Evolutionary conservation across 92 coral and sea anemone genomes (phyloP).

Genomic region (Epizoanthus ramosus): DNA sequence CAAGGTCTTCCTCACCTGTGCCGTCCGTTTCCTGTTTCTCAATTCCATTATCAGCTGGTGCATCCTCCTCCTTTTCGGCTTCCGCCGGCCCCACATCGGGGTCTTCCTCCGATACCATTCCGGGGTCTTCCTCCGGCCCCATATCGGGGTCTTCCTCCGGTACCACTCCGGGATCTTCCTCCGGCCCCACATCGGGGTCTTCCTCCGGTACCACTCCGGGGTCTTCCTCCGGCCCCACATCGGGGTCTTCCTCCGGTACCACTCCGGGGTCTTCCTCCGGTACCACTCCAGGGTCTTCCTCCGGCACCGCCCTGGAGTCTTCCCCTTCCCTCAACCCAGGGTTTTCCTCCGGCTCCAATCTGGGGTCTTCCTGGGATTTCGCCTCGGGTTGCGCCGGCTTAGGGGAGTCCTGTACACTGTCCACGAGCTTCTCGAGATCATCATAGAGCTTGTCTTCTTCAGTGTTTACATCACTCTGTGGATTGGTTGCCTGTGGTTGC

Average conservation of each 20-base stretch:
- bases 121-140: not conserved
- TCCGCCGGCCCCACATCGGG: too few relatives aligned
- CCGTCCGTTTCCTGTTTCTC: too few relatives aligned
- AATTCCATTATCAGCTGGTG: too few relatives aligned
- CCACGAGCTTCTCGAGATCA: not conserved
- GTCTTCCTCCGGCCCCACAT: not conserved
- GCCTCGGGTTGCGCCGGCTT: not conserved
- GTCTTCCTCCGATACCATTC: not conserved
- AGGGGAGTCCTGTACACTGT: not conserved
- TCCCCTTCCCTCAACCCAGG: not conserved
- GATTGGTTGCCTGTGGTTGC: not conserved
- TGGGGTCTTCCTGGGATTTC: not conserved
- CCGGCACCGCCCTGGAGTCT: not conserved
- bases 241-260: too few relatives aligned
- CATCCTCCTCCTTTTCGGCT: too few relatives aligned
- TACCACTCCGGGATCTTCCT: not conserved
- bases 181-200: not conserved
- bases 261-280: not conserved
- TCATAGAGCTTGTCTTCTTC: not conserved
- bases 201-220: not conserved
- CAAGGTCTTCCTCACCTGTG: too few relatives aligned
- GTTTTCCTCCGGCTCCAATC: too few relatives aligned
- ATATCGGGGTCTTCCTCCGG: not conserved
- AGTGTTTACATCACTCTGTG: not conserved
- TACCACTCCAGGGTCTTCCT: not conserved